Evolutionary conservation across 2,113 vertebrate genomes (phyloP).

Genomic region (Irena cyanogastra): DNA sequence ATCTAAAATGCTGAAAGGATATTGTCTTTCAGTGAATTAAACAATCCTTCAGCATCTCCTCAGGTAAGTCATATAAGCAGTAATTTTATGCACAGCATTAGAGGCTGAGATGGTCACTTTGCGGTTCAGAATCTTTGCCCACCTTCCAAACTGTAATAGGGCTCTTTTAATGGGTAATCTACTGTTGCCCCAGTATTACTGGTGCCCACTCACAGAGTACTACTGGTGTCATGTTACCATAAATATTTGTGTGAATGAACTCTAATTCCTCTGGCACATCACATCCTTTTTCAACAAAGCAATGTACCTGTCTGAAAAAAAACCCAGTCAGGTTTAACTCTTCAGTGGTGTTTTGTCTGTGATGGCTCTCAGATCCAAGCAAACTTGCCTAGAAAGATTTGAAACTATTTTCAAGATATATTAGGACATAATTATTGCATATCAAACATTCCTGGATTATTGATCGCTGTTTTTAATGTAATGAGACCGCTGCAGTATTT

Average conservation of each 20-base stretch:
- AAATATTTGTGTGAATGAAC: background rate
- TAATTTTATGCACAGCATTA: background rate
- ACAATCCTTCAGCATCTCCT: background rate
- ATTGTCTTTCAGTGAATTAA: background rate
- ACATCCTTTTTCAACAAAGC: background rate
- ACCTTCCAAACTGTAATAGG: background rate
- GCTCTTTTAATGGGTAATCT: background rate
- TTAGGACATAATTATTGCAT: background rate
- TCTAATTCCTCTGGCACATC: background rate
- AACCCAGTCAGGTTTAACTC: background rate
- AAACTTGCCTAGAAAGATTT: background rate
- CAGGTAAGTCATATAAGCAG: background rate
- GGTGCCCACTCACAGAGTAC: background rate
- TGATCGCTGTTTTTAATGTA: slow-evolving; percentile 5
- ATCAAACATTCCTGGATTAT: background rate
- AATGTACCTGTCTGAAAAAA: background rate
- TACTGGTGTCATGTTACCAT: background rate
- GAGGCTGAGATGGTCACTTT: background rate
- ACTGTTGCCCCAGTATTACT: background rate
- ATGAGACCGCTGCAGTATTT: slow-evolving; percentile 49
- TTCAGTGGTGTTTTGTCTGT: background rate
- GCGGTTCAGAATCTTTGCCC: background rate
- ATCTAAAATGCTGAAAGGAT: background rate
- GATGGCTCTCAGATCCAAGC: background rate
- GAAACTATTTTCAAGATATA: background rate